Percentiles rank a stretch among this genome's conserved stretches.
Conservation (phyloP, 1,140 invertebrate species). For the Temnothorax longispinosus region DNA sequence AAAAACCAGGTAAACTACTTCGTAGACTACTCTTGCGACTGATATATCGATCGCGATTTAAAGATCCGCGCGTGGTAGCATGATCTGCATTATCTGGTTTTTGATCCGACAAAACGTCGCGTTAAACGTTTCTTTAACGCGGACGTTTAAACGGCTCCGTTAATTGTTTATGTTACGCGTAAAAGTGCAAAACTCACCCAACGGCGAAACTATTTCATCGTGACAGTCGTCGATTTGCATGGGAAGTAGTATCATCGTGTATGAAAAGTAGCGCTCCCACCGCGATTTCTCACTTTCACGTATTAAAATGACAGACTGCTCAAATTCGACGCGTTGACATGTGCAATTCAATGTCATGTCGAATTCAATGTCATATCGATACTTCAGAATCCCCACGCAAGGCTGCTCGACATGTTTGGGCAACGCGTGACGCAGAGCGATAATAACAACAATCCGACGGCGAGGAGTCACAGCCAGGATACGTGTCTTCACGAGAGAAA, state of each 20-base stretch:
- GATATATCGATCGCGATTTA: background rate
- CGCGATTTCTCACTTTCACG: background rate
- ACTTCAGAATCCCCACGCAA: conserved; percentile 71
- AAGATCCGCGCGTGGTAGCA: background rate
- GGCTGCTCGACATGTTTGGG: conserved; percentile 39
- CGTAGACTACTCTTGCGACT: conserved; percentile 1
- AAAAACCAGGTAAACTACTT: conserved; percentile 73
- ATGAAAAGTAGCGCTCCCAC: background rate
- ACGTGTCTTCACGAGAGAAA: conserved; percentile 38
- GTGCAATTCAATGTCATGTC: background rate
- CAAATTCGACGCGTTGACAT: background rate
- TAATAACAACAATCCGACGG: conserved; percentile 51
- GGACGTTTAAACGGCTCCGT: background rate
- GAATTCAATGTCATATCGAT: conserved; percentile 72
- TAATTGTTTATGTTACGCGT: background rate
- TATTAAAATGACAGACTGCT: background rate
- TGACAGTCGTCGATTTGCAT: background rate
- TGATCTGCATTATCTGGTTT: conserved; percentile 70
- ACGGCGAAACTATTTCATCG: background rate
- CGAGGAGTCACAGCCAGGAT: background rate
- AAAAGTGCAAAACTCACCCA: conserved; percentile 24
- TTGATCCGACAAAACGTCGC: conserved; percentile 44
- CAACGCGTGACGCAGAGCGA: background rate
- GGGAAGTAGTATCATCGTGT: background rate
- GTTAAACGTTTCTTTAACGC: background rate